Conservation (phyloP, 2,797 vertebrate genomes). For the Chanos chanos region DNA sequence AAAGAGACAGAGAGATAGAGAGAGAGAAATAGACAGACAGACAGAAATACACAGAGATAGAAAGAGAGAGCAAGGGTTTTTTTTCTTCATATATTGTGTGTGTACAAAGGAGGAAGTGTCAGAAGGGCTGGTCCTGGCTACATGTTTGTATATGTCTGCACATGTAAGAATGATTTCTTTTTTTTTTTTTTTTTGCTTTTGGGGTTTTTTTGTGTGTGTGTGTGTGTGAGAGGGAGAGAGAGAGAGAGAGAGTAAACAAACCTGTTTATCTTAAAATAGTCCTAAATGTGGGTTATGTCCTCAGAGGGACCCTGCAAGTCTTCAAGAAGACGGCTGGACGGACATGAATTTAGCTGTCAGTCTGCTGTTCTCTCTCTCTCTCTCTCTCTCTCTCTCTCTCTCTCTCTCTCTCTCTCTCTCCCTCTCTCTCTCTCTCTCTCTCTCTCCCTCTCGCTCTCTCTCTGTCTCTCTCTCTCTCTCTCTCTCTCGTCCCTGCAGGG, state of each 20-base stretch:
- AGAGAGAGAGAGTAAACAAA: slow-evolving; percentile 34
- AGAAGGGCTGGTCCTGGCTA: too few relatives aligned
- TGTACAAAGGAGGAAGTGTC: too few relatives aligned
- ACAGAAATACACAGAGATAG: too few relatives aligned
- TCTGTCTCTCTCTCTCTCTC: slow-evolving; percentile 5
- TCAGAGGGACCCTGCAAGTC: slow-evolving; percentile 62
- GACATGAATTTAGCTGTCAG: slow-evolving; percentile 52
- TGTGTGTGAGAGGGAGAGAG: not conserved
- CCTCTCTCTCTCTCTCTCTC: slow-evolving; percentile 5
- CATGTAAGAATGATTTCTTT: not conserved
- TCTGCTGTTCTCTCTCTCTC: slow-evolving; percentile 17
- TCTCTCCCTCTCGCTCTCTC: too few relatives aligned
- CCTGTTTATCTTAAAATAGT: slow-evolving; percentile 62
- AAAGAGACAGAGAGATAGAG: too few relatives aligned
- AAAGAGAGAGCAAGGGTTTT: too few relatives aligned
- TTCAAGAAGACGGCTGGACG: slow-evolving; percentile 40
- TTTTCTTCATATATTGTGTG: too few relatives aligned
- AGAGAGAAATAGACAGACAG: too few relatives aligned
- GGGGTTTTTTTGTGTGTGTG: not conserved
- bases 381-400: not conserved
- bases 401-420: slow-evolving; percentile 12
- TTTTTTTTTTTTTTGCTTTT: too few relatives aligned
- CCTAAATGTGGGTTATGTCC: slow-evolving; percentile 72
- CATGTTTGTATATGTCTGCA: not conserved
- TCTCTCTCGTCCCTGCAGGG: slow-evolving; percentile 27